These are phyloP conservation scores for Basileuterus tristriatus DNA, from an alignment of 2,797 vertebrate genomes.

Conservation along the genomic window DNA sequence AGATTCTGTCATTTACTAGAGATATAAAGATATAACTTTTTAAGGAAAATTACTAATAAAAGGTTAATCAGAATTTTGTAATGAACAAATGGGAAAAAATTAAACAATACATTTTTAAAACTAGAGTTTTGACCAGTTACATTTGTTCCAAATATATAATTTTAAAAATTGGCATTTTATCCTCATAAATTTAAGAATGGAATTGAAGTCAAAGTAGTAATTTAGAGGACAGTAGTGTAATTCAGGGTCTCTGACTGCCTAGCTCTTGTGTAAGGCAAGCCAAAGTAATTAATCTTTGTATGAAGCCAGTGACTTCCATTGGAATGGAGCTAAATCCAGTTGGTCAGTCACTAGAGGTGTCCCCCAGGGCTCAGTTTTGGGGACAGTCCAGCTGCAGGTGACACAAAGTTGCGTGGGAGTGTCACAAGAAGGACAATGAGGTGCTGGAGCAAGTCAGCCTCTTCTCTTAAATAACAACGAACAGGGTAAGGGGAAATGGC, in stretches of 20 bases:
- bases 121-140: background rate
- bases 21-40: fast-evolving
- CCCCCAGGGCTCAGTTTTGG: background rate
- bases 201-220: background rate
- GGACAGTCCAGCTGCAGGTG: background rate
- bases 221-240: background rate
- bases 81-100: background rate
- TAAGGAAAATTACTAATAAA: background rate
- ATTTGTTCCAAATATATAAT: background rate
- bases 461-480: background rate
- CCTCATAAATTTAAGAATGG: background rate
- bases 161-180: background rate
- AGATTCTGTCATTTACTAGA: background rate
- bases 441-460: background rate
- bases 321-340: background rate
- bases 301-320: background rate
- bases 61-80: background rate
- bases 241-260: background rate
- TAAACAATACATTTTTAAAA: background rate
- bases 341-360: background rate
- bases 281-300: background rate
- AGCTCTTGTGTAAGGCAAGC: background rate
- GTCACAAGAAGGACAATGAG: background rate
- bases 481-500: background rate
- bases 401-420: background rate